Evolutionary conservation across 2,888 invertebrate genomes (phyloP), one percentile per base, ranked within the genome.

Genomic region (Mythimna vitellina): DNA sequence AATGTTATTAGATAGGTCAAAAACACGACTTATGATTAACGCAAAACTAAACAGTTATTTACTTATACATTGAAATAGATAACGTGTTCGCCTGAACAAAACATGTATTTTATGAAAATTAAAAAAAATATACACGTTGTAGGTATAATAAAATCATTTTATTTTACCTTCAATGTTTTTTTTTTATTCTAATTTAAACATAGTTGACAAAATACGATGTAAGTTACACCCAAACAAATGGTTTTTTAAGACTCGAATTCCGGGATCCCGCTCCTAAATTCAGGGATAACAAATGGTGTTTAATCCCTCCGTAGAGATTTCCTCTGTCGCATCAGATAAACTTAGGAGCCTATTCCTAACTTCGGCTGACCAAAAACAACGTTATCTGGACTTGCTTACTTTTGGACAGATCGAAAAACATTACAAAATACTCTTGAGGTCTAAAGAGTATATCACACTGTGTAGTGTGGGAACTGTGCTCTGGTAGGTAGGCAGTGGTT

Each of bases 261-360:
- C n/a, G 46, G 32, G 58, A 60, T 32, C 53, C 25, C 42, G n/a
- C 62, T 46, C 62, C 67, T 57, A 51, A 49, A 67, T 62, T 57
- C 66, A 20, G 49, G 49, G 54, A 66, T 66, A 71, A 61, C 65
- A 71, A 61, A 56, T 66, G 61, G 58, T 60, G 38, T 51, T 62
- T 72, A 72, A 72, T 66, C 57, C 71, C 46, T 17, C 61, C 14
- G 35, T 22, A 53, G 67, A 63, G 68, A 68, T 68, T 72, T 53
- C 22, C 32, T 42, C 53, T 51, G 49, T 53, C 68, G 25, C 29
- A 68, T 58, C 65, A 69, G 65, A 73, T 63, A 69, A 66, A 71
- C 65, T 54, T 58, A 35, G 49, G 54, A 71, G 49, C 42, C 64
- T 66, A 46, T 46, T 66, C 57, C 42, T 46, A 46, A 65, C 46